phyloP scores from a whole-genome alignment of 1,140 invertebrate genomes.

The Cherax destructor region DNA sequence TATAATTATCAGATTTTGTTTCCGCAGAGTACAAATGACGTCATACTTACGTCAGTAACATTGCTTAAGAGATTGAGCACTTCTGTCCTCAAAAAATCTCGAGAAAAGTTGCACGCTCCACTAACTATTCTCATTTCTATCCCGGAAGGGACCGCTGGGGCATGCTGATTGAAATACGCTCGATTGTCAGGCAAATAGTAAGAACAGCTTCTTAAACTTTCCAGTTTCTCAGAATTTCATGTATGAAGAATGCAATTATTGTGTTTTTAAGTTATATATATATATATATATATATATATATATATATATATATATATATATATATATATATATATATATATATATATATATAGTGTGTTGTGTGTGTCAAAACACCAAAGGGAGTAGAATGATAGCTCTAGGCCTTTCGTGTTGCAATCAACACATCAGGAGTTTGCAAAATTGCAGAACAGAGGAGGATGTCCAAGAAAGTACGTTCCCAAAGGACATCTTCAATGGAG shows the following conservation, averaged over 20 bases:
- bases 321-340: too few species aligned
- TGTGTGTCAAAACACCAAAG: too few species aligned
- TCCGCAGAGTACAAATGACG: not conserved
- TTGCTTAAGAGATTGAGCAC: not conserved
- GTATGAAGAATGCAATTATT: not conserved
- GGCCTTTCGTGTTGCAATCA: too few species aligned
- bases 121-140: slow-evolving; percentile 6
- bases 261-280: not conserved
- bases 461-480: too few species aligned
- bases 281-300: too few species aligned
- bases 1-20: not conserved
- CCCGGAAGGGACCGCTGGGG: not conserved
- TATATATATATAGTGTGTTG: too few species aligned
- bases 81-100: not conserved
- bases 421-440: too few species aligned
- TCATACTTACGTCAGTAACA: not conserved
- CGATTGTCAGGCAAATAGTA: slow-evolving; percentile 2
- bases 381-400: too few species aligned
- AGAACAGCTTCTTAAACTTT: slow-evolving; percentile 2
- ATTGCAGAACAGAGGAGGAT: too few species aligned
- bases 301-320: too few species aligned
- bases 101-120: not conserved
- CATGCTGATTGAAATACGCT: slow-evolving; percentile 11
- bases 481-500: too few species aligned
- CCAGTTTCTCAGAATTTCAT: not conserved